phyloP scores from a whole-genome alignment of 2,888 invertebrate genomes.

The Gastracanthus pulcherrimus region DNA sequence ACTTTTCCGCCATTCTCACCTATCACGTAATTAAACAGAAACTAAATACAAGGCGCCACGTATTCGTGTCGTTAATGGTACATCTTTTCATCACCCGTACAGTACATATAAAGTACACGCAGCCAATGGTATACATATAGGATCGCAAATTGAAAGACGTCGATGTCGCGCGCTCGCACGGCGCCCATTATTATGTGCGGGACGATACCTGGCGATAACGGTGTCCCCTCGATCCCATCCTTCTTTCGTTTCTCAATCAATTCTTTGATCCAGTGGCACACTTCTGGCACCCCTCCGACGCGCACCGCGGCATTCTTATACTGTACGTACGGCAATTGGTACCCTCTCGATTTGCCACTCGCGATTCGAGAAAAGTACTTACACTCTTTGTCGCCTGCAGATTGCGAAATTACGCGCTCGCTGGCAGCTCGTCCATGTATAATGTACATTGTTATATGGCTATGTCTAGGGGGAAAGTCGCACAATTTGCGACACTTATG shows the following conservation, averaged over 20 bases:
- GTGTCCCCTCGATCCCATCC: constrained; percentile 59
- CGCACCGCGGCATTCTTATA: background rate
- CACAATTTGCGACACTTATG: no score
- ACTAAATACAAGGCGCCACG: background rate
- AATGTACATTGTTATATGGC: no score
- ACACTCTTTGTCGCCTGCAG: background rate
- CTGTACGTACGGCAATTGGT: background rate
- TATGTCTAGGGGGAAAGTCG: no score
- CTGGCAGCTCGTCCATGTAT: background rate
- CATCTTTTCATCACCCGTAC: background rate
- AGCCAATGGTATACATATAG: background rate
- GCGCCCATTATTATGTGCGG: constrained; percentile 68
- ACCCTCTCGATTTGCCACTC: background rate
- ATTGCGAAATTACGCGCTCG: constrained; percentile 28
- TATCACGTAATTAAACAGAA: constrained; percentile 13
- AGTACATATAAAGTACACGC: background rate
- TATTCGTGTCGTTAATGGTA: background rate
- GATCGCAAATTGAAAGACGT: constrained; percentile 53
- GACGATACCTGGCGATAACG: constrained; percentile 65
- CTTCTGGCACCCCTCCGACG: constrained; percentile 62
- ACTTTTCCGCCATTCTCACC: constrained; percentile 56
- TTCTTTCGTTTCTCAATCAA: constrained; percentile 62
- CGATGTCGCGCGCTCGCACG: constrained; percentile 40
- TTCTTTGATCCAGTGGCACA: constrained; percentile 70
- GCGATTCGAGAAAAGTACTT: constrained; percentile 9